These are phyloP conservation scores for Platysternon megacephalum DNA, from an alignment of 2,113 vertebrate species.

Conservation along the genomic window DNA sequence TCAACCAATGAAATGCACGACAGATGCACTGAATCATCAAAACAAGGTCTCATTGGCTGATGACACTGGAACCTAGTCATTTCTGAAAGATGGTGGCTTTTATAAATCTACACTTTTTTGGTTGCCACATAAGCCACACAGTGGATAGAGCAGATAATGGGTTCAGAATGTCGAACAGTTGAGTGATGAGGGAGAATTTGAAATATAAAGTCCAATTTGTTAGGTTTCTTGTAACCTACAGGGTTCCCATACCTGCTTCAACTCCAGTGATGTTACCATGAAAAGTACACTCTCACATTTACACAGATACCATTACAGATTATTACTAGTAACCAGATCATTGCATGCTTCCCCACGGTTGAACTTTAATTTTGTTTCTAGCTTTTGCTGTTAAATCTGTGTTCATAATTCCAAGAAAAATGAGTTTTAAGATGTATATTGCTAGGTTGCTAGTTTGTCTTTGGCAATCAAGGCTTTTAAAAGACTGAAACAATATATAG, in stretches of 20 bases:
- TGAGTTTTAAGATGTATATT: background rate
- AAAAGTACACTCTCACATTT: background rate
- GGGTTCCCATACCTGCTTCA: background rate
- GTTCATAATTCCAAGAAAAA: background rate
- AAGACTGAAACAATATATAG: background rate
- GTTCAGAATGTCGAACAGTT: background rate
- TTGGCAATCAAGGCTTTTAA: background rate
- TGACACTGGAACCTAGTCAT: background rate
- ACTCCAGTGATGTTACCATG: background rate
- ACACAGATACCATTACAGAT: background rate
- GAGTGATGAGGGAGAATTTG: background rate
- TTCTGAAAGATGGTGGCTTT: conserved; percentile 10
- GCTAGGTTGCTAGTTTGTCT: background rate
- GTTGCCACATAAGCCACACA: background rate
- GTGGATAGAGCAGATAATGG: background rate
- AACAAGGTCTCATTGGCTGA: background rate
- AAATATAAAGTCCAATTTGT: background rate
- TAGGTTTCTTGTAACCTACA: background rate
- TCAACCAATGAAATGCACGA: background rate
- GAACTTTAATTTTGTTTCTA: conserved; percentile 12
- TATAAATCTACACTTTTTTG: background rate
- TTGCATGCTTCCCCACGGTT: background rate
- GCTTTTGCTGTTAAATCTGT: background rate
- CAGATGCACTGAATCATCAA: background rate
- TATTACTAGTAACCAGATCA: conserved; percentile 9